Base-by-base conservation (phyloP, 2,113 vertebrate species). In the Gulo gulo region DNA sequence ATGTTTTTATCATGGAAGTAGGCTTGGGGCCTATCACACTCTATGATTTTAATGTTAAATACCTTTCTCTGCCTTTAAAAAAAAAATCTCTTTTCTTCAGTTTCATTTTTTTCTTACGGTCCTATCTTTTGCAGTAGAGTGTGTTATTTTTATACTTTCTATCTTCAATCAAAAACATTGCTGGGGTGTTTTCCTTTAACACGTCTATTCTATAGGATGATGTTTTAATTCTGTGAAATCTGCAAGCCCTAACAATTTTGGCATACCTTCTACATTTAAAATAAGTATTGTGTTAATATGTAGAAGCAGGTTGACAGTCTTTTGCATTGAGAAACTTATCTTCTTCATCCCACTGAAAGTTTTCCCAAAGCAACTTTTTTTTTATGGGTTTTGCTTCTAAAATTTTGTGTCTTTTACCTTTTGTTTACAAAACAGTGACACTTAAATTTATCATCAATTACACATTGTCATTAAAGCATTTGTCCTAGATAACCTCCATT, bases 21-120 rank as follows among this genome's bases (percentile, higher is more conserved):
- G 89, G 80, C 91, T 98, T 97, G 4, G 34, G 92, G 79, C 74
- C 80, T 93, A 97, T 88, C 95, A 98, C 86, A 98, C 47, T 90
- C 13, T 8, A 87, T 96, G 79, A 97, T 94, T 98, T 98, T 98
- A 98, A 97, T 98, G 71, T 94, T 92, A 95, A 96, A 81, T 91
- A 63, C 50, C 20, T 88, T 86, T n/a, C 71, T 94, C 93, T 39
- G 52, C 8, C 45, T 96, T 90, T 85, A 11, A 61, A 59, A 71
- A 61, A 61, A 71, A 67, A 52, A 26, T 91, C 20, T 78, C 20
- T 94, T 91, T 39, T 79, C 55, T 91, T 79, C 26, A 61, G 36
- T 29, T 91, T 91, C 65, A 47, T 52, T 71, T n/a, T 91, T 84
- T 69, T 55, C 42, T 59, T 36, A 63, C 11, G 95, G 18, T 24